These are phyloP conservation scores for Trachythela sp. DNA, from an alignment of 64 coral and sea anemone genomes.

Conservation along the genomic window DNA sequence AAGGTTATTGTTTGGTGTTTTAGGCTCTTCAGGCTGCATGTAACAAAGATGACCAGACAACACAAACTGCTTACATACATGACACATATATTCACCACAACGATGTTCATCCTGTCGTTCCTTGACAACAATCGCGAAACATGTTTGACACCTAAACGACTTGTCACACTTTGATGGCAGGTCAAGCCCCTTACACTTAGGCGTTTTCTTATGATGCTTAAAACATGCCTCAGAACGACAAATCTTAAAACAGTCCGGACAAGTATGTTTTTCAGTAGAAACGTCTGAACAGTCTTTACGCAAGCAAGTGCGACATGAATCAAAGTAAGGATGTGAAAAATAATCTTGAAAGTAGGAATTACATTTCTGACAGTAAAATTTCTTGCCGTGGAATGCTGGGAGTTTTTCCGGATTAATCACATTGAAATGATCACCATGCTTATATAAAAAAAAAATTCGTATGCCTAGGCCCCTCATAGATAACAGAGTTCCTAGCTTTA, in stretches of 20 bases:
- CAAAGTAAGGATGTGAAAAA: neutral
- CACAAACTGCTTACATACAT: neutral
- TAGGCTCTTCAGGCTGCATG: neutral
- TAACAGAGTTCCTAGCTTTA: neutral
- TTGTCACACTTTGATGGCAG: neutral
- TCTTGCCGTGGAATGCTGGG: neutral
- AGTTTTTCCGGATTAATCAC: conserved; percentile 18
- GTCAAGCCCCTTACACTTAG: neutral
- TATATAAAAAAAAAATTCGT: neutral
- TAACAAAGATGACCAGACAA: too few species aligned
- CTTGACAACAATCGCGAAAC: neutral
- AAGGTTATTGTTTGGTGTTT: neutral
- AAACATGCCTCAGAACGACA: neutral
- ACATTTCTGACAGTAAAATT: conserved; percentile 12
- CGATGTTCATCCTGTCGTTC: neutral
- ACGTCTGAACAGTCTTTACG: conserved; percentile 1
- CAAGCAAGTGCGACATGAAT: neutral
- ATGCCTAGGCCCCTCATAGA: neutral
- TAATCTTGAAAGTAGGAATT: neutral
- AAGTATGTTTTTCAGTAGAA: neutral
- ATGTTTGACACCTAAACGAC: neutral
- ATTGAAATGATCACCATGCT: neutral
- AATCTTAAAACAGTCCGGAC: conserved; percentile 1
- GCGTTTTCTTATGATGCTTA: neutral
- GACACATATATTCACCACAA: neutral